These are phyloP conservation scores for Passer domesticus DNA, from an alignment of 2,113 vertebrate species.

Conservation along the genomic window DNA sequence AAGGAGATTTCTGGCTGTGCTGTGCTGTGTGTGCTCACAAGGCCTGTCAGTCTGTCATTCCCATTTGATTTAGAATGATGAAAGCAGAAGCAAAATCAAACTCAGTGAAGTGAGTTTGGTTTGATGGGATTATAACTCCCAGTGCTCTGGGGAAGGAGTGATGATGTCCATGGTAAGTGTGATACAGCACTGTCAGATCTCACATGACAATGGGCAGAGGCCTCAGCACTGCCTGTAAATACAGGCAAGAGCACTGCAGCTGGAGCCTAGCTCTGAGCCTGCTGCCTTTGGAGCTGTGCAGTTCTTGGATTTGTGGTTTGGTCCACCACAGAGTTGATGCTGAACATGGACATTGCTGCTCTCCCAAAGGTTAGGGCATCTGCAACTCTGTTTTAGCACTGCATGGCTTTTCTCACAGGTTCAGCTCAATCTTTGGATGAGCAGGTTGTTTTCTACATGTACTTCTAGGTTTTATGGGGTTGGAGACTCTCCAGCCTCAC, in stretches of 20 bases:
- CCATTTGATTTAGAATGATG: constrained; percentile 21
- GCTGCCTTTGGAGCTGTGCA: not conserved
- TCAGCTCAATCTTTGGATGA: not conserved
- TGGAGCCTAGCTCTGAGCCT: not conserved
- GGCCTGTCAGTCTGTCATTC: not conserved
- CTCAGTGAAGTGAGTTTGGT: not conserved
- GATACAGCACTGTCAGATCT: not conserved
- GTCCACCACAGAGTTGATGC: accelerated
- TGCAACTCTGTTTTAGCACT: not conserved
- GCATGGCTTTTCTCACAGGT: not conserved
- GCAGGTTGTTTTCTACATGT: not conserved
- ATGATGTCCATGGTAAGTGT: not conserved
- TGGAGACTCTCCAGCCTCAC: not conserved
- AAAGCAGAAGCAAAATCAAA: constrained; percentile 19
- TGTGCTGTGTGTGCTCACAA: not conserved
- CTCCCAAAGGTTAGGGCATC: not conserved
- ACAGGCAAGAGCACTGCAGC: not conserved
- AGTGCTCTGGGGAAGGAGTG: not conserved
- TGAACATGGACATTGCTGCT: accelerated
- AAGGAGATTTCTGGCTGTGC: not conserved
- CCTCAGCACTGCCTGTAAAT: not conserved
- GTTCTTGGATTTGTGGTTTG: not conserved
- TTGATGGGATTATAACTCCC: not conserved
- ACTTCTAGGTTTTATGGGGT: not conserved
- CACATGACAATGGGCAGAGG: not conserved